Percentiles rank a stretch among this genome's conserved stretches.
Conservation (phyloP, 2,113 vertebrate genomes). For the Hypomesus transpacificus region DNA sequence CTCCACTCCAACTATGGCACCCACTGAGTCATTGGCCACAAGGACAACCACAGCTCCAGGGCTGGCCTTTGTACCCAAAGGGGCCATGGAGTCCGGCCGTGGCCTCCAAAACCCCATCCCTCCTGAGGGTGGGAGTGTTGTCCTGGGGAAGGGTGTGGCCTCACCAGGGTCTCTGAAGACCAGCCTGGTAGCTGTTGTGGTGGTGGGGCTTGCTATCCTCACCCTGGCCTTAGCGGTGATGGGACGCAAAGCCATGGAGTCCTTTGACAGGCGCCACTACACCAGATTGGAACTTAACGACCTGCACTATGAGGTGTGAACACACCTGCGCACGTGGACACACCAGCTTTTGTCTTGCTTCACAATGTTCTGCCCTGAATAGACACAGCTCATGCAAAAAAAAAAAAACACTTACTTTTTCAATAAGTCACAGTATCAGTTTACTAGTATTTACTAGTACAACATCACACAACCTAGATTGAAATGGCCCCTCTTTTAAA, state of each 20-base stretch:
- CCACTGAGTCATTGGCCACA: slow-evolving; percentile 1
- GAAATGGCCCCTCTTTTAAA: slow-evolving; percentile 15
- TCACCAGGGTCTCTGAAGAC: slow-evolving; percentile 51
- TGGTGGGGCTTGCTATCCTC: slow-evolving; percentile 62
- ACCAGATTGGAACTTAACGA: slow-evolving; percentile 77
- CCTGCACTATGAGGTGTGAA: slow-evolving; percentile 73
- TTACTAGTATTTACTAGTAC: neutral
- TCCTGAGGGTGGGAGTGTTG: neutral
- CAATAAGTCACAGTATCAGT: neutral
- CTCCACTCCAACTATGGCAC: slow-evolving; percentile 14
- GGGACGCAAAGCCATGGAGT: slow-evolving; percentile 73
- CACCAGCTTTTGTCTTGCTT: neutral
- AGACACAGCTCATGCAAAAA: neutral
- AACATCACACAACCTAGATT: neutral
- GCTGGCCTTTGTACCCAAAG: slow-evolving; percentile 48
- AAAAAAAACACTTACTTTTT: neutral
- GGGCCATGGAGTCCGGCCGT: slow-evolving; percentile 19
- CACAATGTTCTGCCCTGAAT: neutral
- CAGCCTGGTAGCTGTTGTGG: slow-evolving; percentile 65
- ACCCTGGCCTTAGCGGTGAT: slow-evolving; percentile 59
- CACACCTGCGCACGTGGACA: neutral
- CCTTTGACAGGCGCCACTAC: slow-evolving; percentile 75
- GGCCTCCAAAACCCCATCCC: slow-evolving; percentile 24
- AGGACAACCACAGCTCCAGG: slow-evolving; percentile 17
- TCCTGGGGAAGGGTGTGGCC: slow-evolving; percentile 17